phyloP scores from a whole-genome alignment of 2,113 vertebrate genomes.

The Neotragus pygmaeus region DNA sequence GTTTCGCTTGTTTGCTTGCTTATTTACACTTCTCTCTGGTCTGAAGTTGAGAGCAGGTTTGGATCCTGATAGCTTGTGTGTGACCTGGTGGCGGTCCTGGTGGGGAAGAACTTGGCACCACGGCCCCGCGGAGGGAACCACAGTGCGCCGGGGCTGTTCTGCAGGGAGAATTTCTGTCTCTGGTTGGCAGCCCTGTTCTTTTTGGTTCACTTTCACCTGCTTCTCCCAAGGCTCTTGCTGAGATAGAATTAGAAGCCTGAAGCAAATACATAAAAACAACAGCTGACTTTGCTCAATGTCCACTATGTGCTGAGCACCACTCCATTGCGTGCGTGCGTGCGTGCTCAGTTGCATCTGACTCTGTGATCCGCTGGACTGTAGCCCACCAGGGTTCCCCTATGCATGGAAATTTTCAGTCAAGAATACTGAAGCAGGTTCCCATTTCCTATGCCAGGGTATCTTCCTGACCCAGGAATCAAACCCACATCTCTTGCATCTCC shows the following conservation, averaged over 20 bases:
- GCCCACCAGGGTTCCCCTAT: background rate
- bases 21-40: background rate
- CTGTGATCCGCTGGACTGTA: background rate
- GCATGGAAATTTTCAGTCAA: background rate
- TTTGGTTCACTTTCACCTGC: background rate
- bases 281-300: rapidly evolving
- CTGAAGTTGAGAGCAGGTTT: background rate
- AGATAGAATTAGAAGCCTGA: background rate
- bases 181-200: background rate
- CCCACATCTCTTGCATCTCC: background rate
- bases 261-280: background rate
- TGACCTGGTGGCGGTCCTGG: background rate
- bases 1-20: background rate
- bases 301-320: rapidly evolving
- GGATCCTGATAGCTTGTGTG: background rate
- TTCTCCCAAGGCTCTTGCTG: background rate
- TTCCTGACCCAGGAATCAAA: background rate
- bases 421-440: background rate
- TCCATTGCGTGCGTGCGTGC: rapidly evolving
- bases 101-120: background rate
- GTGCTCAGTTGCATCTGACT: background rate
- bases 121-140: background rate
- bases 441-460: background rate
- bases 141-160: rapidly evolving
- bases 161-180: background rate